Evolutionary conservation across 2,888 invertebrate species (phyloP), one percentile per base, ranked within the genome.

Genomic region (Pocota personata): DNA sequence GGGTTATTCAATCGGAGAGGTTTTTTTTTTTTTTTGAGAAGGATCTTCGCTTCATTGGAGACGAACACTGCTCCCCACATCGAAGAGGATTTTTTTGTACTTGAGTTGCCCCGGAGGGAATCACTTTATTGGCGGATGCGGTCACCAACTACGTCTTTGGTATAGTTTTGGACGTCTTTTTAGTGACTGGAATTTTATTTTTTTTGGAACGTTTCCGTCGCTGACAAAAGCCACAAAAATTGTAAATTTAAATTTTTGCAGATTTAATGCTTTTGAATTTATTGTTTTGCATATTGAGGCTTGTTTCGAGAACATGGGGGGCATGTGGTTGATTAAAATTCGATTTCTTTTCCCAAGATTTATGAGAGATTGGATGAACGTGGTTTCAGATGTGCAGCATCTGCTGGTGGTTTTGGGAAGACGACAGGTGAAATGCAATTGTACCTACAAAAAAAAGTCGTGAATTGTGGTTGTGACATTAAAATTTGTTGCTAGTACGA

Each of bases 31-130:
- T 58, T 43, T 60, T 32, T 58, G n/a, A 72, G 48, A 82, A 72
- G 86, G 86, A 86, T 77, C 71, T 82, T 48, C 66, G 82, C 76
- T 86, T 86, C 82, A 86, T 67, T 82, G 86, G 71, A 82, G 60
- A 52, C 60, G 66, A 80, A 60, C 43, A 37, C 37, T 35, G 75
- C 64, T 75, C 80, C 64, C 64, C 55, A 48, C 43, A 58, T 14
- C n/a, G 58, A 37, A 48, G 50, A 30, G 19, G 40, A n/a, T 37
- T 58, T 57, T 79, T 52, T 64, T 64, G 19, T 32, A 0, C n/a
- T 37, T 52, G n/a, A 7, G 3, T 19, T 50, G 24, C 16, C 30
- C 19, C 32, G 73, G 24, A 48, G 48, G 21, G 48, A 66, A 52
- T 72, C 73, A 32, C 48, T 60, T 80, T 72, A 72, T 82, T 77